Evolutionary conservation across 2,113 vertebrate genomes (phyloP).

Genomic region (Phalacrocorax pelagicus): DNA sequence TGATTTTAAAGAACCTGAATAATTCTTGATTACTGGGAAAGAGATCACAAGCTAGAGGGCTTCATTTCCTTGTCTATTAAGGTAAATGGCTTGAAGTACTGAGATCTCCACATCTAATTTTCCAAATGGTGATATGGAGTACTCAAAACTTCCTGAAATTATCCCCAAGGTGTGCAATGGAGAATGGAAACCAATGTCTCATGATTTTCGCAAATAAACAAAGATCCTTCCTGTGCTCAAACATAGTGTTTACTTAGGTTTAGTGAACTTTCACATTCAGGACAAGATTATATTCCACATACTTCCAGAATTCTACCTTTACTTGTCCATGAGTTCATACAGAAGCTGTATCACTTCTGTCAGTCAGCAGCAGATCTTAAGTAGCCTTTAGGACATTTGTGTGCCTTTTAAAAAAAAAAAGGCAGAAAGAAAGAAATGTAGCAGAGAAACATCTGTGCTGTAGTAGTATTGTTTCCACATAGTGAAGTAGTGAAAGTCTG

Average conservation of each 20-base stretch:
- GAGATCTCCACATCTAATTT: not conserved
- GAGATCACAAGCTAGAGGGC: not conserved
- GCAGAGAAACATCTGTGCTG: not conserved
- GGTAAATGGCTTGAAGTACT: not conserved
- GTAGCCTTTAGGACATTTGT: not conserved
- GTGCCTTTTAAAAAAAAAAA: not conserved
- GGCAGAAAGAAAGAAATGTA: not conserved
- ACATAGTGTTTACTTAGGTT: not conserved
- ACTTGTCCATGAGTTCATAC: not conserved
- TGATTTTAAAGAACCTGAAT: not conserved
- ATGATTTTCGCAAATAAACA: not conserved
- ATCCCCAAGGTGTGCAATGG: not conserved
- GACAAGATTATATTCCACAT: not conserved
- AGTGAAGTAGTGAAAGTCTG: not conserved
- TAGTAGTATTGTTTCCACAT: not conserved
- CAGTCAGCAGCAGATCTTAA: not conserved
- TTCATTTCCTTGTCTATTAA: not conserved
- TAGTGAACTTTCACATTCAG: not conserved
- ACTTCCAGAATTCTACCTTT: not conserved
- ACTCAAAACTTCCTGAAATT: not conserved
- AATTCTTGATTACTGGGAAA: not conserved
- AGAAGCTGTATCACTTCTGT: not conserved
- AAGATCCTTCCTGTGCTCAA: not conserved
- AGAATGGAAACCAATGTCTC: not conserved
- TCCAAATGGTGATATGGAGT: not conserved